Conservation (phyloP, 2,888 invertebrate species). For the Gibbula magus region DNA sequence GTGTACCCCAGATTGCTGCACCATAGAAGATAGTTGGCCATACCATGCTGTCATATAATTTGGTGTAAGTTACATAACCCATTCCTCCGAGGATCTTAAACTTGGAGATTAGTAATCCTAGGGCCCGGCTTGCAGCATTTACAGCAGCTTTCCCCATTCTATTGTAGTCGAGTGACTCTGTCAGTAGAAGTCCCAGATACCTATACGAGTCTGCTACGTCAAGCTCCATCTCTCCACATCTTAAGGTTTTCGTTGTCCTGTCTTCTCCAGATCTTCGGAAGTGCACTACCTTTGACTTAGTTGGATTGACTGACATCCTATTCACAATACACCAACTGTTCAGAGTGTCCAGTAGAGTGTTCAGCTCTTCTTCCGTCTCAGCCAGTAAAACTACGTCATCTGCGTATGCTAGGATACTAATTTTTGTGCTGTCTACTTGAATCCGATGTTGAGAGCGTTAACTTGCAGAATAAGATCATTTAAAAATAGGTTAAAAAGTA, state of each 20-base stretch:
- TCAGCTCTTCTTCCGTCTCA: neutral
- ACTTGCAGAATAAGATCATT: neutral
- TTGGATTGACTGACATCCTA: neutral
- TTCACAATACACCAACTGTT: neutral
- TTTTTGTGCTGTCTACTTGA: neutral
- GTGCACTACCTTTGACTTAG: neutral
- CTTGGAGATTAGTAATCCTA: too few species aligned
- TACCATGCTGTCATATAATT: too few species aligned
- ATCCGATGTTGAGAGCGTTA: neutral
- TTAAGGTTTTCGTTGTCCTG: neutral
- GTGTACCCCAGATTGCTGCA: slow-evolving; percentile 23
- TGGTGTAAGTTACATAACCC: too few species aligned
- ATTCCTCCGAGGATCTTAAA: too few species aligned
- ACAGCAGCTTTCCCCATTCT: neutral
- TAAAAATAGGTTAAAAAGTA: too few species aligned
- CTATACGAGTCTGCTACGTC: neutral
- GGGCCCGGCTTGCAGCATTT: slow-evolving; percentile 1
- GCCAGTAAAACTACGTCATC: too few species aligned
- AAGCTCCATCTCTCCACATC: neutral
- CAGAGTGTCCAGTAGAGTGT: neutral
- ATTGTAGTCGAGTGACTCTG: slow-evolving; percentile 24
- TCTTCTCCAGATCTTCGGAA: neutral
- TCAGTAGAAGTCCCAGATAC: slow-evolving; percentile 2
- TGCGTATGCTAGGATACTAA: too few species aligned
- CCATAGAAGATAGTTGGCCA: slow-evolving; percentile 13